Evolutionary conservation across 1,140 invertebrate genomes (phyloP).

Genomic region (Caenorhabditis inopinata): DNA sequence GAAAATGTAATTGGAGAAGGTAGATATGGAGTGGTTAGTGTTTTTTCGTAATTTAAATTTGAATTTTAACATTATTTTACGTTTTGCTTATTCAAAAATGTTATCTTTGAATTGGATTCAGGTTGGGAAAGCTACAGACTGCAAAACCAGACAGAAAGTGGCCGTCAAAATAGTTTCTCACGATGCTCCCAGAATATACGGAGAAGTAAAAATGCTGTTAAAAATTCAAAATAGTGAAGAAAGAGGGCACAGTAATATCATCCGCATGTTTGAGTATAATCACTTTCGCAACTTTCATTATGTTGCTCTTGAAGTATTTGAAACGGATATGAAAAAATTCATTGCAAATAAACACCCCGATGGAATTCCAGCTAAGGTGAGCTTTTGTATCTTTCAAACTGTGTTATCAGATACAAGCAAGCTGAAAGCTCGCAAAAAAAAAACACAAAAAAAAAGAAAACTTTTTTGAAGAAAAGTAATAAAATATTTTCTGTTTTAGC

Average conservation of each 20-base stretch:
- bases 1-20: background rate
- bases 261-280: background rate
- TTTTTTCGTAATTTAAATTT: background rate
- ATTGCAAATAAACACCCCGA: background rate
- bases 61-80: too few relatives aligned
- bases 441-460: too few relatives aligned
- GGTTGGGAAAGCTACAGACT: too few relatives aligned
- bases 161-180: background rate
- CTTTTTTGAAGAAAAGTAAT: too few relatives aligned
- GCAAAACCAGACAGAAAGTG: too few relatives aligned
- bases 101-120: too few relatives aligned
- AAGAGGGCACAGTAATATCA: background rate
- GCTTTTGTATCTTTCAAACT: background rate
- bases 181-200: too few relatives aligned
- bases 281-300: background rate
- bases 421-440: too few relatives aligned
- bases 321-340: background rate
- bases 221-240: background rate
- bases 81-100: background rate
- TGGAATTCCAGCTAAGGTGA: background rate
- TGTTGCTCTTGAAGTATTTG: background rate
- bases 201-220: background rate
- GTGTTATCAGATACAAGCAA: too few relatives aligned
- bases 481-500: background rate
- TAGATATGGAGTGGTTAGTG: background rate